Evolutionary conservation across 2,888 invertebrate species (phyloP), one percentile per base, ranked within the genome.

Genomic region (Steromphala cineraria): DNA sequence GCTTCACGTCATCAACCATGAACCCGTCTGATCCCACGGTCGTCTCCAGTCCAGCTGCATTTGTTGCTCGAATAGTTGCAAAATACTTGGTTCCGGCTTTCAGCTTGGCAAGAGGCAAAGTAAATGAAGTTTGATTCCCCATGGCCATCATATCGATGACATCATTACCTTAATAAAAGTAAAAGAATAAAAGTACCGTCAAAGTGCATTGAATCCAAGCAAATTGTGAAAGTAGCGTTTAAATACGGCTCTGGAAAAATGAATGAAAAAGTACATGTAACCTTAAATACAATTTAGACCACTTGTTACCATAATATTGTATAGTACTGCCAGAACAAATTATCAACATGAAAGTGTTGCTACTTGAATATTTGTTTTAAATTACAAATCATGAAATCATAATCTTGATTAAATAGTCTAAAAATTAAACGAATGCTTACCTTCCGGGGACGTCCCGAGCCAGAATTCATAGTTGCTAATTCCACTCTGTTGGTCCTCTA

Each of bases 1-100:
- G 88, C 13, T 83, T 80, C n/a, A 80, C 82, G 46, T 81, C 79
- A 79, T 89, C 89, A 36, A 88, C 74, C 0, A 85, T 31, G 52
- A 86, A 85, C 5, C 86, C 87, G 46, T 85, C 84, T 10, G 88
- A 87, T 1, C 78, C 67, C 3, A 80, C 75, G n/a, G 83, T 75
- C 15, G 81, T 81, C 17, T 67, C 78, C 4, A 87, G 79, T n/a
- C 85, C 87, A n/a, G 85, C 86, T n/a, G 67, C 62, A 71, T 87
- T 87, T 21, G 75, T 80, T 21, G 87, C 86, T n/a, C 79, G 80
- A 4, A 87, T 83, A 3, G 84, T 84, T 24, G 85, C 80, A 74
- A 81, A 85, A 71, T 85, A 82, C 53, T 75, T 52, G 3, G 80
- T 82, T 19, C 84, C 85, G 10, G 62, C 52, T 24, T 81, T 78